These are phyloP conservation scores for Scaptomyza reducta DNA, from an alignment of 2,888 invertebrate genomes.

Conservation along the genomic window DNA sequence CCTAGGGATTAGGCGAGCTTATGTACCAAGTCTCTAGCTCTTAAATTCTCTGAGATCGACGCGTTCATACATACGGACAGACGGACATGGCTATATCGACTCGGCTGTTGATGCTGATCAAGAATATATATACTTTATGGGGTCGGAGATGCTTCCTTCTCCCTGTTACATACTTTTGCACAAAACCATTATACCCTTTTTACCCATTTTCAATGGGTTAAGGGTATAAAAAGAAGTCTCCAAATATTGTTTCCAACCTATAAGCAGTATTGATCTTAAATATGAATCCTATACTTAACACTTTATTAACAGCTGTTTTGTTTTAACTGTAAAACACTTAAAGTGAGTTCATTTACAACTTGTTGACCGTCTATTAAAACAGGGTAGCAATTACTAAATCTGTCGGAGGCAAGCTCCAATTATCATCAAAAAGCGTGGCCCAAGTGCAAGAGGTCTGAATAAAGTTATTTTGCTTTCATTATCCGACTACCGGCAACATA, in stretches of 20 bases:
- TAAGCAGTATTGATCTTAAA: not conserved
- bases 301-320: not conserved
- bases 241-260: not conserved
- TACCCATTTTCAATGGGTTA: too few relatives aligned
- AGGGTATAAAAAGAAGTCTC: not conserved
- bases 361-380: not conserved
- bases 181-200: too few relatives aligned
- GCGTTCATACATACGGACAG: too few relatives aligned
- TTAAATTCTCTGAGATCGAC: too few relatives aligned
- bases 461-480: not conserved
- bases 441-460: not conserved
- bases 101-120: too few relatives aligned
- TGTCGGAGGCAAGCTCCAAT: not conserved
- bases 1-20: too few relatives aligned
- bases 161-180: too few relatives aligned
- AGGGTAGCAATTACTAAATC: constrained; percentile 14
- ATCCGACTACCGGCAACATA: constrained; percentile 25
- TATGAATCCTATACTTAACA: not conserved
- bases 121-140: too few relatives aligned
- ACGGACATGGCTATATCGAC: too few relatives aligned
- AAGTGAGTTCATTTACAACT: not conserved
- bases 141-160: too few relatives aligned
- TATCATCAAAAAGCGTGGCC: constrained; percentile 5
- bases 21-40: too few relatives aligned
- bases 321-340: not conserved